A percentile compares a stretch with the other conserved stretches of the same genome.
Evolutionary conservation across 2,113 vertebrate species (phyloP).

Genomic region (Chroicocephalus ridibundus): DNA sequence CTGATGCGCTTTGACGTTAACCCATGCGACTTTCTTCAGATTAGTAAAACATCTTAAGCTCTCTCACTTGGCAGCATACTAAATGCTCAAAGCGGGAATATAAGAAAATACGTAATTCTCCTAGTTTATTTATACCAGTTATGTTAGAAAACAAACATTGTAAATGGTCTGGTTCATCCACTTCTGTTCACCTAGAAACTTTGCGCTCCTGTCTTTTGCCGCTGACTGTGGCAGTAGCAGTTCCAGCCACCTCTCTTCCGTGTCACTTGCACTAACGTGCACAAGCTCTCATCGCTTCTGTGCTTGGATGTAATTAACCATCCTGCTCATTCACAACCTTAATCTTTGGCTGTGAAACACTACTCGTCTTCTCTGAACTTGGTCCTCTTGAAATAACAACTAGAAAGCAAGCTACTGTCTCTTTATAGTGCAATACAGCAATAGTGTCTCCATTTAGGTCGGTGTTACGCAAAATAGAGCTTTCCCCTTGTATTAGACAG

Average conservation of each 20-base stretch:
- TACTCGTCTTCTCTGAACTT: not conserved
- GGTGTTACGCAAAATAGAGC: not conserved
- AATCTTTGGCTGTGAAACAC: not conserved
- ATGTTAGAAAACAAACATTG: not conserved
- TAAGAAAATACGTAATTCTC: not conserved
- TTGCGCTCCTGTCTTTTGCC: not conserved
- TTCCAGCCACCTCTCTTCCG: not conserved
- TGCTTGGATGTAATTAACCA: not conserved
- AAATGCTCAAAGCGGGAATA: not conserved
- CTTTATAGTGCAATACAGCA: not conserved
- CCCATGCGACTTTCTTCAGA: not conserved
- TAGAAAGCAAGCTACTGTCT: not conserved
- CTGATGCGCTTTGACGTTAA: not conserved
- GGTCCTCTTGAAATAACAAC: not conserved
- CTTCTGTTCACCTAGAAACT: not conserved
- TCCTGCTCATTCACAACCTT: not conserved
- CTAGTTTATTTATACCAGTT: not conserved
- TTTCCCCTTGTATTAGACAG: not conserved
- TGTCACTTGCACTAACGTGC: fast-evolving
- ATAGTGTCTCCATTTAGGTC: not conserved
- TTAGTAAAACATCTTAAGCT: not conserved
- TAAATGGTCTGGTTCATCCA: not conserved
- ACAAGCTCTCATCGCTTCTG: not conserved
- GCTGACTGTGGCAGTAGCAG: not conserved
- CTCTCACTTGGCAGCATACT: not conserved